Percentiles rank a stretch among this genome's conserved stretches.
Evolutionary conservation across 2,888 invertebrate species (phyloP).

Genomic region (Acrobasis suavella): DNA sequence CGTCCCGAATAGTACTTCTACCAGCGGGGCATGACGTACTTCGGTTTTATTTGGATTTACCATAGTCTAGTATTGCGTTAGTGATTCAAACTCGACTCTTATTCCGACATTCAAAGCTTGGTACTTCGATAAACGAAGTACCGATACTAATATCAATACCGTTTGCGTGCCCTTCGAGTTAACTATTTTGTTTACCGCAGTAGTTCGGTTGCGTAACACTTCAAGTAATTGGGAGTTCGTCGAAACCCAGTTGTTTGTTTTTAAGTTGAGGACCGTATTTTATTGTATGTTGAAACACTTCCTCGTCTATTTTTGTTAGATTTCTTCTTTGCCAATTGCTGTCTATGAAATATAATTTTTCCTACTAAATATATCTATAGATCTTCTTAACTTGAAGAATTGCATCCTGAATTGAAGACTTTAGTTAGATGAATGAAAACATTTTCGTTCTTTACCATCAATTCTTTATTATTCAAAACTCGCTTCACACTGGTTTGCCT

Average conservation of each 20-base stretch:
- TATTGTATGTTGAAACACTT: conserved; percentile 1
- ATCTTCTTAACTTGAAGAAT: too few species aligned
- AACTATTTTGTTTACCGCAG: conserved; percentile 58
- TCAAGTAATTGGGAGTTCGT: conserved; percentile 7
- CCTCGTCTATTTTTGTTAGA: not conserved
- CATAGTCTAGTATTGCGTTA: not conserved
- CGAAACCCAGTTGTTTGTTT: not conserved
- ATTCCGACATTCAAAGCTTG: not conserved
- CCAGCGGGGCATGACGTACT: too few species aligned
- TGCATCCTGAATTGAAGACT: too few species aligned
- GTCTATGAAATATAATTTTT: not conserved
- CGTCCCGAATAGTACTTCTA: too few species aligned
- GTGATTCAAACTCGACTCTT: not conserved
- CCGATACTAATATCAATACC: conserved; percentile 20
- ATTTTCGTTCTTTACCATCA: not conserved
- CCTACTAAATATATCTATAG: too few species aligned
- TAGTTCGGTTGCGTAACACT: conserved; percentile 48
- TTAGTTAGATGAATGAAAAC: too few species aligned
- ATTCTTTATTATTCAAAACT: not conserved
- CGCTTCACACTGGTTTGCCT: not conserved
- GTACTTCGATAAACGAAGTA: conserved; percentile 6
- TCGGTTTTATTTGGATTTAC: not conserved
- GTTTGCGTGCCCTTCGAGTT: conserved; percentile 51
- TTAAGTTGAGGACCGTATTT: not conserved
- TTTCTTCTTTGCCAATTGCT: not conserved